These are phyloP conservation scores for Cirrhinus molitorella DNA, from an alignment of 2,797 vertebrate genomes.

Conservation along the genomic window DNA sequence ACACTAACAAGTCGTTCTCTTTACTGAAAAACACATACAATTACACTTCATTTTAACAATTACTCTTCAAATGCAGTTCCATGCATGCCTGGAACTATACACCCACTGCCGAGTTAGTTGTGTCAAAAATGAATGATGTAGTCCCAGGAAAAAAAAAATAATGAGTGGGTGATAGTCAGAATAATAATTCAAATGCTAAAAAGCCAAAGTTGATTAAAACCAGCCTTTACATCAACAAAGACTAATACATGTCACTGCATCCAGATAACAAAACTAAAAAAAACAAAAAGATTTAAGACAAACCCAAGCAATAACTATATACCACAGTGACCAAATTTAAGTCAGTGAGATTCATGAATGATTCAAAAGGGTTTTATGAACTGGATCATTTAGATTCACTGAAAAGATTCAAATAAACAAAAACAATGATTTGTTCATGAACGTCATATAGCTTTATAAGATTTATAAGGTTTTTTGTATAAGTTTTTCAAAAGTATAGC, in stretches of 20 bases:
- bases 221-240: not conserved
- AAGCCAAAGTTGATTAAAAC: not conserved
- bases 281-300: not conserved
- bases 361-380: not conserved
- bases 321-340: not conserved
- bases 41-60: not conserved
- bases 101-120: not conserved
- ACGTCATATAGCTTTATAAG: not conserved
- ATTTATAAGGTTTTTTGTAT: not conserved
- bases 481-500: not conserved
- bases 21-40: no score
- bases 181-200: not conserved
- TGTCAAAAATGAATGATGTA: not conserved
- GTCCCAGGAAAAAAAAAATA: not conserved
- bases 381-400: not conserved
- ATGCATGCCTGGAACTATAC: not conserved
- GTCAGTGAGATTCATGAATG: not conserved
- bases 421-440: not conserved
- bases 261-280: not conserved
- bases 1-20: no score
- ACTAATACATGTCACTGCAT: not conserved
- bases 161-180: not conserved
- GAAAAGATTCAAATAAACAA: not conserved
- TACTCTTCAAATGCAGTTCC: not conserved
- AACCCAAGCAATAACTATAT: not conserved